Evolutionary conservation across 2,888 invertebrate species (phyloP).

Genomic region (Xestia sexstrigata): DNA sequence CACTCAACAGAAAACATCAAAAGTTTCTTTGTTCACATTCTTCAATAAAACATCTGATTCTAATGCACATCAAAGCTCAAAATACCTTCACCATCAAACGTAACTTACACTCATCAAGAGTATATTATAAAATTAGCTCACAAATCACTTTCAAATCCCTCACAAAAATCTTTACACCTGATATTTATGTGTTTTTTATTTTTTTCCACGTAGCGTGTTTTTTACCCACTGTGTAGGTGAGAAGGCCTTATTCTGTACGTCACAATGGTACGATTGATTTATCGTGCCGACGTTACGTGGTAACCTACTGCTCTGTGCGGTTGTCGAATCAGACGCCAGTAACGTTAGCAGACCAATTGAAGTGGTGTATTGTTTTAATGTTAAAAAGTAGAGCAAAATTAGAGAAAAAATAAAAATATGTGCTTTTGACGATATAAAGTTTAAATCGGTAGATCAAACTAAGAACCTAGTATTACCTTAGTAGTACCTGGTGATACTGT

Average conservation of each 20-base stretch:
- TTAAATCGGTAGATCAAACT: background rate
- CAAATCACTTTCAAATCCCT: constrained; percentile 62
- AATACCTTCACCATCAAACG: constrained; percentile 40
- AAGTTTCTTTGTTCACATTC: background rate
- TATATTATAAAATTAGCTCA: constrained; percentile 60
- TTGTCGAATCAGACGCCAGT: constrained; percentile 71
- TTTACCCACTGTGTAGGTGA: constrained; percentile 71
- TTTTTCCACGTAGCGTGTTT: constrained; percentile 53
- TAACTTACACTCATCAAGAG: constrained; percentile 55
- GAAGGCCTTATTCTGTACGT: constrained; percentile 74
- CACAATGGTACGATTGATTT: constrained; percentile 87
- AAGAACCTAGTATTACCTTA: background rate
- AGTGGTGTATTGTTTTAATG: background rate
- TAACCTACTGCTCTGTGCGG: constrained; percentile 74
- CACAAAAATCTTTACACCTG: constrained; percentile 48
- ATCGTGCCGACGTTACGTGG: constrained; percentile 81
- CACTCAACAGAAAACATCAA: background rate
- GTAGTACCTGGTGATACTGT: too few relatives aligned
- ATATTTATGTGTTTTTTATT: constrained; percentile 50
- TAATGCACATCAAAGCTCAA: background rate
- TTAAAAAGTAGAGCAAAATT: background rate
- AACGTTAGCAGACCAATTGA: constrained; percentile 70
- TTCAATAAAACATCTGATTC: background rate
- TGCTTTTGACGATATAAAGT: background rate
- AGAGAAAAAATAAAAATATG: background rate